Percentiles rank a stretch among this genome's conserved stretches.
phyloP scores from a whole-genome alignment of 1,140 invertebrate genomes.

The Lineus longissimus region DNA sequence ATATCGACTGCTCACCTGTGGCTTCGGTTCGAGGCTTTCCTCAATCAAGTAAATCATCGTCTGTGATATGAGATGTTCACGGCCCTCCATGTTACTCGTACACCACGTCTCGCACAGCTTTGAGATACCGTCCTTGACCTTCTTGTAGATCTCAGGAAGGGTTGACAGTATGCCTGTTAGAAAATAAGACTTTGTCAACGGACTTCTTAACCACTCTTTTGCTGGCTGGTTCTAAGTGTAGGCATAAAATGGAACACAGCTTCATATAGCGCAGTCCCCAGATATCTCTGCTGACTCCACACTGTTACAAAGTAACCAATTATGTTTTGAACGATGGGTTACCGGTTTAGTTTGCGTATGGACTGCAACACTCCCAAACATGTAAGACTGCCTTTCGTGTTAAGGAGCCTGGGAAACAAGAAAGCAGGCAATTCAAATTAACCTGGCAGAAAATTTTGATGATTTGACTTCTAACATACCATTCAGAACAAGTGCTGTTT shows the following conservation, averaged over 20 bases:
- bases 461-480: slow-evolving; percentile 16
- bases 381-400: no score
- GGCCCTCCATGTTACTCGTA: slow-evolving; percentile 19
- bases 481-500: slow-evolving; percentile 26
- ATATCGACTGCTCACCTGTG: slow-evolving; percentile 9
- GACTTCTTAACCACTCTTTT: no score
- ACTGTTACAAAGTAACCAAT: no score
- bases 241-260: neutral
- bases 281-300: no score
- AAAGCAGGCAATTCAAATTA: neutral
- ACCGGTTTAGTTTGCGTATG: no score
- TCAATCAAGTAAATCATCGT: slow-evolving; percentile 33
- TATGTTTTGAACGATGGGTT: no score
- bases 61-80: slow-evolving; percentile 31
- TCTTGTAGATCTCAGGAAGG: slow-evolving; percentile 23
- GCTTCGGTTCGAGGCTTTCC: slow-evolving; percentile 22
- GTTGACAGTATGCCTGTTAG: no score
- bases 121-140: slow-evolving; percentile 27
- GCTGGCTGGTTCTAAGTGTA: no score
- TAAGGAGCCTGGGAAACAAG: no score
- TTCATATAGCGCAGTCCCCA: no score
- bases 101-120: slow-evolving; percentile 39
- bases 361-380: no score
- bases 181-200: no score
- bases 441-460: neutral